These are phyloP conservation scores for Tychaedon coryphoeus DNA, from an alignment of 2,113 vertebrate genomes.

Conservation along the genomic window DNA sequence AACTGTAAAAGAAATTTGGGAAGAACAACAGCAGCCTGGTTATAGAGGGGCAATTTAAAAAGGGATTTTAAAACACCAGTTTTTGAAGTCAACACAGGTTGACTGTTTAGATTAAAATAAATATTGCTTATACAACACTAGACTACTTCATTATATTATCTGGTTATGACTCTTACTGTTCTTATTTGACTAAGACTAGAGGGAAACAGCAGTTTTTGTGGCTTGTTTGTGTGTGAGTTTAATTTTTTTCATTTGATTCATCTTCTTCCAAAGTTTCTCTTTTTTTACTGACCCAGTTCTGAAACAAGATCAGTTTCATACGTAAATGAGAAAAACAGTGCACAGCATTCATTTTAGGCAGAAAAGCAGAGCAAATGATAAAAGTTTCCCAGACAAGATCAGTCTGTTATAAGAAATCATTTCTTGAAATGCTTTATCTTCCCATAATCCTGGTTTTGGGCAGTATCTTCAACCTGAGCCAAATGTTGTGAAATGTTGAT, in stretches of 20 bases:
- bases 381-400: neutral
- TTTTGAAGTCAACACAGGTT: neutral
- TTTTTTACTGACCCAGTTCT: neutral
- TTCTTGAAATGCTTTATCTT: neutral
- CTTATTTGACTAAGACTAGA: neutral
- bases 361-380: neutral
- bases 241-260: neutral
- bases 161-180: neutral
- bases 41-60: neutral
- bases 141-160: neutral
- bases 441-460: neutral
- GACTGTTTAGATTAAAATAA: neutral
- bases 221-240: neutral
- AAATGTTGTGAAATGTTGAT: neutral
- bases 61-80: accelerated
- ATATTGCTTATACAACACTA: neutral
- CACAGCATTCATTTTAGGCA: neutral
- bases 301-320: neutral
- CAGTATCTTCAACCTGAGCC: neutral
- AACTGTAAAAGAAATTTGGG: neutral
- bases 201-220: neutral
- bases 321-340: neutral
- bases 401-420: neutral
- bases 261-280: neutral
- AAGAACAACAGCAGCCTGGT: neutral